Percentiles rank a stretch among this genome's conserved stretches.
Conservation (phyloP, 2,113 vertebrate genomes). For the Notechis scutatus region DNA sequence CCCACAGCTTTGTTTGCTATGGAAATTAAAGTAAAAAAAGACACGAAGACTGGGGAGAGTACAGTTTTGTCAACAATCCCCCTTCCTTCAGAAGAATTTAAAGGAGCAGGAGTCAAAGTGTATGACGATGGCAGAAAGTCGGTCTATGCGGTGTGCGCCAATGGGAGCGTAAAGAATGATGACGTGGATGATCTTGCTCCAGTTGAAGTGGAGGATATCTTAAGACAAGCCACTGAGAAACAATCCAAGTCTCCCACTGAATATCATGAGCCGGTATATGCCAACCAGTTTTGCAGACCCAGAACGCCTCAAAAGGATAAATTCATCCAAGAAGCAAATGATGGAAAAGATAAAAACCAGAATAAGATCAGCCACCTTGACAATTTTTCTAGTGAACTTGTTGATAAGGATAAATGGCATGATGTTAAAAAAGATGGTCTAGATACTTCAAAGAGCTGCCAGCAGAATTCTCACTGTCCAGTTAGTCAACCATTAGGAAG, state of each 20-base stretch:
- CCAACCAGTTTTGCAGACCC: slow-evolving; percentile 77
- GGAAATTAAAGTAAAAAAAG: slow-evolving; percentile 92
- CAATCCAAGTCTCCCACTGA: slow-evolving; percentile 77
- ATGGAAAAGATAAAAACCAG: slow-evolving; percentile 40
- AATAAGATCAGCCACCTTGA: slow-evolving; percentile 57
- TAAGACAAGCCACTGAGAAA: slow-evolving; percentile 83
- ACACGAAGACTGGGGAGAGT: slow-evolving; percentile 86
- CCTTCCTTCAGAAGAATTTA: slow-evolving; percentile 77
- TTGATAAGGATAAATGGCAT: slow-evolving; percentile 46
- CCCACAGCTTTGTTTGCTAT: slow-evolving; percentile 87
- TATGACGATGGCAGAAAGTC: slow-evolving; percentile 90
- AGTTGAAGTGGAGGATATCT: slow-evolving; percentile 85
- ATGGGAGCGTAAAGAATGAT: slow-evolving; percentile 55
- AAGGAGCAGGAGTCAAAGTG: slow-evolving; percentile 83
- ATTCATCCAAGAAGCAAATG: slow-evolving; percentile 53
- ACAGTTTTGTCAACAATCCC: slow-evolving; percentile 87
- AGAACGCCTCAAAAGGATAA: slow-evolving; percentile 72
- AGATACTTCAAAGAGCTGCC: slow-evolving; percentile 33
- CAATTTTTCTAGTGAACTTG: slow-evolving; percentile 31
- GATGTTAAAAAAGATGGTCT: slow-evolving; percentile 35
- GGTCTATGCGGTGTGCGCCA: slow-evolving; percentile 78
- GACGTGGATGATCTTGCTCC: slow-evolving; percentile 75
- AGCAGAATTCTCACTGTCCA: slow-evolving; percentile 48
- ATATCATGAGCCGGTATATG: slow-evolving; percentile 89
- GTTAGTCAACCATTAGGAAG: slow-evolving; percentile 28